Percentiles rank a stretch among this genome's conserved stretches.
phyloP scores from a whole-genome alignment of 1,140 invertebrate species.

The Bombus waltoni region DNA sequence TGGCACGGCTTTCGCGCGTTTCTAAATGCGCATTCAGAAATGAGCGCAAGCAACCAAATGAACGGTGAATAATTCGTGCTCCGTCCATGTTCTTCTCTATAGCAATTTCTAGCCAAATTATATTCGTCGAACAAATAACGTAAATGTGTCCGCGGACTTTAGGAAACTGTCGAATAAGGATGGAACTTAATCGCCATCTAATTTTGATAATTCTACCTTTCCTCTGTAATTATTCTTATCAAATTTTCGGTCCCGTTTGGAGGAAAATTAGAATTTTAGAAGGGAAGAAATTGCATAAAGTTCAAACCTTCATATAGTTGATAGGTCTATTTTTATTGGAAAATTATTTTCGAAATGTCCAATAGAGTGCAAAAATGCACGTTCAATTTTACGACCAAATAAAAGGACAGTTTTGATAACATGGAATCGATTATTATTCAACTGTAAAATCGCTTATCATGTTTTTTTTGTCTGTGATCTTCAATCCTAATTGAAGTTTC shows the following conservation, averaged over 20 bases:
- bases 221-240: background rate
- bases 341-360: no score
- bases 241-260: background rate
- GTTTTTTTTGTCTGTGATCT: no score
- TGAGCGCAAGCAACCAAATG: background rate
- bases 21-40: background rate
- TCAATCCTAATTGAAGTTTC: no score
- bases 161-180: background rate
- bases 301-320: background rate
- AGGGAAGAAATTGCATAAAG: background rate
- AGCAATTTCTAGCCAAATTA: background rate
- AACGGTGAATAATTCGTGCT: conserved; percentile 1
- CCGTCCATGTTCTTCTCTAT: background rate
- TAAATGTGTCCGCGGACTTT: background rate
- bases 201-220: background rate
- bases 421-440: no score
- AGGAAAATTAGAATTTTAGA: background rate
- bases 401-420: no score
- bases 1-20: background rate
- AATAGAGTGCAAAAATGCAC: no score
- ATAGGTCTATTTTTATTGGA: no score
- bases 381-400: no score
- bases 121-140: background rate
- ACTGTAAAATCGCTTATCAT: no score
- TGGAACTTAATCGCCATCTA: background rate